phyloP scores from a whole-genome alignment of 2,797 vertebrate genomes.

The Molothrus ater region DNA sequence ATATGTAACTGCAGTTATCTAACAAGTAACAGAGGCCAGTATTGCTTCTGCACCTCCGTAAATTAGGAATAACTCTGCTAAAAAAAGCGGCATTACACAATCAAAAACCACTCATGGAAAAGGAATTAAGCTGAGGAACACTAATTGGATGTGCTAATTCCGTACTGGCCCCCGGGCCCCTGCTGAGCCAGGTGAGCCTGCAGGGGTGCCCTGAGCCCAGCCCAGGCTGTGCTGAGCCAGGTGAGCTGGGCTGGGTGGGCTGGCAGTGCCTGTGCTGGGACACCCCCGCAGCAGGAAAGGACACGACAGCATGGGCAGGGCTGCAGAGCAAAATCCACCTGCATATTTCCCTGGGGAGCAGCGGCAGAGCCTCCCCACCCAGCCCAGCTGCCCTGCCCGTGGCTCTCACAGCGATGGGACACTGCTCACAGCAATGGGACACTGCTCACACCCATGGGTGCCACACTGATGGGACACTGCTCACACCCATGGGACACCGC shows the following conservation, averaged over 20 bases:
- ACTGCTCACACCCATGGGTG: fast-evolving
- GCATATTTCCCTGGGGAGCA: not conserved
- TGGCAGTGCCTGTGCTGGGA: not conserved
- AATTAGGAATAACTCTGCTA: not conserved
- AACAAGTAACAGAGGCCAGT: not conserved
- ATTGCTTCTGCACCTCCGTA: not conserved
- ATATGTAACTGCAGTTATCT: not conserved
- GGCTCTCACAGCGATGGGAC: no score
- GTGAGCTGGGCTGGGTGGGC: not conserved
- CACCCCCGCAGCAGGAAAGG: not conserved
- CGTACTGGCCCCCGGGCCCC: fast-evolving
- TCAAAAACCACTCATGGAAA: not conserved
- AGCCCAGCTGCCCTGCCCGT: not conserved
- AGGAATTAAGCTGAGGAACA: not conserved
- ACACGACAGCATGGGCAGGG: fast-evolving
- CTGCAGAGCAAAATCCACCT: not conserved
- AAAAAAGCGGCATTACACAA: not conserved
- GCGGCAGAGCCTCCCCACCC: not conserved
- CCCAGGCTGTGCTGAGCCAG: not conserved
- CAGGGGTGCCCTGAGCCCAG: not conserved
- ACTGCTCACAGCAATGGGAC: fast-evolving
- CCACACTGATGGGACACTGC: no score
- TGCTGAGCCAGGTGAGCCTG: not conserved
- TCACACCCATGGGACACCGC: no score
- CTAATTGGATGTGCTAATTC: constrained; percentile 50